Percentiles rank a stretch among this genome's conserved stretches.
These are phyloP conservation scores for Larimichthys polyactis DNA, from an alignment of 2,113 vertebrate genomes.

Conservation along the genomic window DNA sequence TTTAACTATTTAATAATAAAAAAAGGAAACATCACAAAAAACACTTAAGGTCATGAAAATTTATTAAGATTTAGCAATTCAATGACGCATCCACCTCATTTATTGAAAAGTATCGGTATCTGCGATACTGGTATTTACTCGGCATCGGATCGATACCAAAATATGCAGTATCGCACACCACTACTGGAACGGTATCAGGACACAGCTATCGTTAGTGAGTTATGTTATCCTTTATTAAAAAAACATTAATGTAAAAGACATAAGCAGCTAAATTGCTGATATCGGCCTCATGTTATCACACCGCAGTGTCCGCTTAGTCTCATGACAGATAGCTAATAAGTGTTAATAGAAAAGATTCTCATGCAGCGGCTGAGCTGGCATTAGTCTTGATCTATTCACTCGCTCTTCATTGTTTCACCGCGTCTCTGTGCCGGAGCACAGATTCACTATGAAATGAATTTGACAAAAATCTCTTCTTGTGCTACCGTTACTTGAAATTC, in stretches of 20 bases:
- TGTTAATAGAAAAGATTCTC: conserved; percentile 10
- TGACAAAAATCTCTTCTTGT: background rate
- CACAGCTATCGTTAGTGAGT: background rate
- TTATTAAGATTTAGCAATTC: too few species aligned
- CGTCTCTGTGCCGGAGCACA: background rate
- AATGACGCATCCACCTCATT: too few species aligned
- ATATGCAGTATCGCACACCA: too few species aligned
- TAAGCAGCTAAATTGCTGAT: background rate
- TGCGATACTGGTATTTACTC: too few species aligned
- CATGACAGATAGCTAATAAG: background rate
- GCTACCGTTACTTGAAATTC: background rate
- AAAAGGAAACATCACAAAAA: too few species aligned
- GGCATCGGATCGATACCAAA: too few species aligned
- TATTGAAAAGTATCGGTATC: too few species aligned
- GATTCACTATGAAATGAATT: conserved; percentile 1
- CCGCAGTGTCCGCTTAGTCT: background rate
- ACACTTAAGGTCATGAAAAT: too few species aligned
- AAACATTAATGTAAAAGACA: background rate
- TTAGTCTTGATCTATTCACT: conserved; percentile 13
- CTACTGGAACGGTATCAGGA: background rate
- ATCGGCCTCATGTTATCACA: background rate
- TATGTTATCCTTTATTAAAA: background rate
- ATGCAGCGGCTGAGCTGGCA: background rate
- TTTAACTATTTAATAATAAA: too few species aligned
- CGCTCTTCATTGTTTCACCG: conserved; percentile 15